Evolutionary conservation across 2,888 invertebrate genomes (phyloP).

Genomic region (Dorcus parallelipipedus): DNA sequence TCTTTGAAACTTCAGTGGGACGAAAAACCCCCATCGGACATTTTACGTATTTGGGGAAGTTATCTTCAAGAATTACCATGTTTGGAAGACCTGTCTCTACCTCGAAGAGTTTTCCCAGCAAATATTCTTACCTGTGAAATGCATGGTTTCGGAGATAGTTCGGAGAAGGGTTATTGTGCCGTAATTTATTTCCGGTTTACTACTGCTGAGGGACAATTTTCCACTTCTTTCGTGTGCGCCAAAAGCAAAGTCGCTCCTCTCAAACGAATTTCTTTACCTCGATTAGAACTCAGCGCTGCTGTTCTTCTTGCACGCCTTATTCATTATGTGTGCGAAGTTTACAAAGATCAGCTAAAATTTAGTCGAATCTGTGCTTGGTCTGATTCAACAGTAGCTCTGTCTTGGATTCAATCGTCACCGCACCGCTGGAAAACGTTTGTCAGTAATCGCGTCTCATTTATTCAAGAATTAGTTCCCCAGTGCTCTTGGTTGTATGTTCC

Average conservation of each 20-base stretch:
- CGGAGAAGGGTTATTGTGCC: constrained; percentile 8
- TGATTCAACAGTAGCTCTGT: constrained; percentile 16
- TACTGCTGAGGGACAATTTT: background rate
- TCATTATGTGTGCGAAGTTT: background rate
- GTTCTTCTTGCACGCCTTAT: background rate
- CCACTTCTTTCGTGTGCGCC: constrained; percentile 6
- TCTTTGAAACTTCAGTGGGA: constrained; percentile 7
- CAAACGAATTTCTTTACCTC: constrained; percentile 8
- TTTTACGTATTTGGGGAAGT: background rate
- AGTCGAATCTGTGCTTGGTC: constrained; percentile 12
- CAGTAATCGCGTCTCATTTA: constrained; percentile 14
- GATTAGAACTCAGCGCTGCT: constrained; percentile 15
- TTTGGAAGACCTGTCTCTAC: background rate
- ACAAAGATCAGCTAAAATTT: background rate
- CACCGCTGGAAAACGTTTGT: constrained; percentile 21
- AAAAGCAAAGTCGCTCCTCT: constrained; percentile 14
- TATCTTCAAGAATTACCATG: background rate
- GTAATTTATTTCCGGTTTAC: constrained; percentile 5
- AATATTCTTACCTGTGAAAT: background rate
- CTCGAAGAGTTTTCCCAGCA: background rate
- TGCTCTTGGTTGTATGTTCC: constrained; percentile 9
- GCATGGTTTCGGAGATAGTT: constrained; percentile 16
- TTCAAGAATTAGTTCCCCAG: constrained; percentile 8
- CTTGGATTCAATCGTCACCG: constrained; percentile 17
- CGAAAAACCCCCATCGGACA: background rate